Evolutionary conservation across 2,113 vertebrate genomes (phyloP).

Genomic region (Apteryx owenii): DNA sequence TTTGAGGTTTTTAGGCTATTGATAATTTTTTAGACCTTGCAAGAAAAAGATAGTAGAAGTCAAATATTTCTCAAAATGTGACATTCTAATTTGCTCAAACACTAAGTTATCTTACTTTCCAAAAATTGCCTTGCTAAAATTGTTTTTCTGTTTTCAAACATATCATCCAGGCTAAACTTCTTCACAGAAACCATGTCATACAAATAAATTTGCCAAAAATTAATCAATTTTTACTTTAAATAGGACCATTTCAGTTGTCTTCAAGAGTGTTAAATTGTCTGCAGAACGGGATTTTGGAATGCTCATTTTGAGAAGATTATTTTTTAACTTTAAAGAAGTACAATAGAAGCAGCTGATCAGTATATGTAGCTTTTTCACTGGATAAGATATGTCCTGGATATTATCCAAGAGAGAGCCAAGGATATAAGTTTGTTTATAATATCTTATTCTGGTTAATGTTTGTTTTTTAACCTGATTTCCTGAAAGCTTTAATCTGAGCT

Average conservation of each 20-base stretch:
- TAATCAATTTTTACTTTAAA: not conserved
- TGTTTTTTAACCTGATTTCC: not conserved
- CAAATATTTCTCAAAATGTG: not conserved
- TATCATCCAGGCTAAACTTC: not conserved
- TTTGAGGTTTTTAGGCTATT: not conserved
- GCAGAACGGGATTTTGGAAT: not conserved
- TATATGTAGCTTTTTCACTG: not conserved
- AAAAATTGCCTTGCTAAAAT: not conserved
- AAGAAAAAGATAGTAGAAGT: not conserved
- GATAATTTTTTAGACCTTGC: not conserved
- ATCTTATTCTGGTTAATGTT: slow-evolving; percentile 6
- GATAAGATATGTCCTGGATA: not conserved
- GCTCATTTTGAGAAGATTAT: not conserved
- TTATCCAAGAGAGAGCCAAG: not conserved
- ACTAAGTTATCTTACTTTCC: not conserved
- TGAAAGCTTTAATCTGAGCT: not conserved
- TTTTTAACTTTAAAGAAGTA: not conserved
- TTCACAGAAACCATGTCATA: not conserved
- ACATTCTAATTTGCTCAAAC: not conserved
- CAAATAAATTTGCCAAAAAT: slow-evolving; percentile 7
- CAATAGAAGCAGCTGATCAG: not conserved
- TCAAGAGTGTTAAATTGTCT: not conserved
- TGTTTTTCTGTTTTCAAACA: slow-evolving; percentile 18
- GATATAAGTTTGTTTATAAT: not conserved
- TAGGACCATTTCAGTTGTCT: not conserved